These are phyloP conservation scores for Chlorodrepanis virens DNA, from an alignment of 2,113 vertebrate genomes.

Conservation along the genomic window DNA sequence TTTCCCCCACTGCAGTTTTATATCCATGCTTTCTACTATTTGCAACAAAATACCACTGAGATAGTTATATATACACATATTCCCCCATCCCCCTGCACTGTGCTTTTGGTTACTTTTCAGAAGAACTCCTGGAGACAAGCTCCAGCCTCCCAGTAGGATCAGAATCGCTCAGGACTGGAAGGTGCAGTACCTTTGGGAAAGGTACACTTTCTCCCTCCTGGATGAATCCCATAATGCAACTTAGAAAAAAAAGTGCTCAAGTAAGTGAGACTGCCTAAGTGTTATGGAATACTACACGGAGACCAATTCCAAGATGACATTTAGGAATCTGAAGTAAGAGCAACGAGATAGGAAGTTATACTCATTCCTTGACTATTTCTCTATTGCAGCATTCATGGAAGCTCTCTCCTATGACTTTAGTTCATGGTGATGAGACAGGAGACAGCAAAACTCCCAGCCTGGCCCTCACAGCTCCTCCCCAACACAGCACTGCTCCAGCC, in stretches of 20 bases:
- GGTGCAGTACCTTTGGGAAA: conserved; percentile 29
- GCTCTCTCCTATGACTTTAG: conserved; percentile 4
- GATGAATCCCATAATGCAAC: conserved; percentile 58
- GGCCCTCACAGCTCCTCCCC: background rate
- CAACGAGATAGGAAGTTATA: background rate
- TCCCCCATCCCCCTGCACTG: conserved; percentile 38
- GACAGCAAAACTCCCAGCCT: conserved; percentile 18
- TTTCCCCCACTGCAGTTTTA: conserved; percentile 61
- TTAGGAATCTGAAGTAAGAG: conserved; percentile 40
- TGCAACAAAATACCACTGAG: conserved; percentile 68
- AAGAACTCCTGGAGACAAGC: conserved; percentile 26
- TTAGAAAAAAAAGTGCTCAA: conserved; percentile 63
- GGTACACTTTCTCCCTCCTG: conserved; percentile 46
- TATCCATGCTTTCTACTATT: conserved; percentile 71
- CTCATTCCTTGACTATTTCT: background rate
- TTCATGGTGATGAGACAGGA: background rate
- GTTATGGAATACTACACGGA: background rate
- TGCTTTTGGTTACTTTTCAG: conserved; percentile 63
- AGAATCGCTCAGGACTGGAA: background rate
- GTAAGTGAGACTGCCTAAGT: conserved; percentile 58
- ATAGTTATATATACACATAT: conserved; percentile 64
- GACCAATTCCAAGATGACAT: conserved; percentile 6
- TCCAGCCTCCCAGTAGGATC: conserved; percentile 18
- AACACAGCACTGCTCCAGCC: background rate
- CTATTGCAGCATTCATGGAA: conserved; percentile 28